Evolutionary conservation across 2,888 invertebrate species (phyloP).

Genomic region (Habrosyne pyritoides): DNA sequence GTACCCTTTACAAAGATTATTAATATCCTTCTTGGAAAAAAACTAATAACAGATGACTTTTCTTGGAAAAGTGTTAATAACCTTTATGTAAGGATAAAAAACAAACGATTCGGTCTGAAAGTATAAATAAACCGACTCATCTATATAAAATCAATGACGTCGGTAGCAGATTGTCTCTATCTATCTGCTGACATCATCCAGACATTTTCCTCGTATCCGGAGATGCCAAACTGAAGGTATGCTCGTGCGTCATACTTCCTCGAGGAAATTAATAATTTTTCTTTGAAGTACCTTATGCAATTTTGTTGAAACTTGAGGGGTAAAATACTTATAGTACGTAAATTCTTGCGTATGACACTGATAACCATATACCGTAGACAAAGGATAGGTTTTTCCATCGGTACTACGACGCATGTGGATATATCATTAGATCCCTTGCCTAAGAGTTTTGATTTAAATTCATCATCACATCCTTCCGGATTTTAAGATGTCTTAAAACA

Average conservation of each 20-base stretch:
- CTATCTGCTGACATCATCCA: background rate
- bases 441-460: no score
- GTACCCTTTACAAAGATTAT: background rate
- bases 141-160: background rate
- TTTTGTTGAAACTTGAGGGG: background rate
- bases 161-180: background rate
- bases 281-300: conserved; percentile 17
- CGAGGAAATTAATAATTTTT: conserved; percentile 28
- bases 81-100: background rate
- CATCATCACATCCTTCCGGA: no score
- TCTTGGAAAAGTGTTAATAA: background rate
- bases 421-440: background rate
- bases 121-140: background rate
- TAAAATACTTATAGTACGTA: background rate
- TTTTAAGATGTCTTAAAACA: no score
- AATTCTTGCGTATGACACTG: background rate
- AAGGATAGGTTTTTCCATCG: background rate
- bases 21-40: background rate
- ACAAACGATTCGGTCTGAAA: background rate
- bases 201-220: conserved; percentile 26
- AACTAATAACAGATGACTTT: background rate
- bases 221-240: conserved; percentile 31
- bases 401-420: no score
- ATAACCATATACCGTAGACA: background rate
- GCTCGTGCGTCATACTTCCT: conserved; percentile 30